Conservation (phyloP, 2,797 vertebrate species). For the Xenops minutus region DNA sequence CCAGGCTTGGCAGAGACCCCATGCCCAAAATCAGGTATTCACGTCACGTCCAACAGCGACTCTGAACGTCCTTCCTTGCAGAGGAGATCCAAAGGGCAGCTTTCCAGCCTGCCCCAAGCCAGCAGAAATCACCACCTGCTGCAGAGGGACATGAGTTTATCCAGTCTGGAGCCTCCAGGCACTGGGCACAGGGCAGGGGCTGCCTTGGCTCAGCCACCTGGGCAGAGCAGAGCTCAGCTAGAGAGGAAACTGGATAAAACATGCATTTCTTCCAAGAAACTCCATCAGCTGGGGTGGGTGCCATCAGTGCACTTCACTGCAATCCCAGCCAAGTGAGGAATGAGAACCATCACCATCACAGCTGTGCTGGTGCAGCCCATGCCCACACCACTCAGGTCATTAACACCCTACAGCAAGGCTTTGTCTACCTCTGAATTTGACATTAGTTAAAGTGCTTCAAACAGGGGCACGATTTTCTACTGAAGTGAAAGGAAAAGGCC, state of each 20-base stretch:
- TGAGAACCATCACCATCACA: not conserved
- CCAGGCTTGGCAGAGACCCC: not conserved
- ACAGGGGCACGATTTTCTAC: not conserved
- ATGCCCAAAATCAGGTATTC: fast-evolving
- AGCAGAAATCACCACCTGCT: not conserved
- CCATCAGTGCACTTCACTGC: not conserved
- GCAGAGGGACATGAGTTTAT: not conserved
- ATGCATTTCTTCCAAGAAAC: not conserved
- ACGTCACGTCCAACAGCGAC: not conserved
- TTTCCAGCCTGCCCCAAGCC: not conserved
- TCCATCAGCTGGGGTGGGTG: not conserved
- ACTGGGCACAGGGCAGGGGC: fast-evolving
- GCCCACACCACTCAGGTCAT: not conserved
- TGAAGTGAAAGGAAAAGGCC: not conserved
- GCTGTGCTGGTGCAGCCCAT: not conserved
- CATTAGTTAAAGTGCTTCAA: not conserved
- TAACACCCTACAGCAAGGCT: not conserved
- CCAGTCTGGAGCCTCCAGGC: not conserved
- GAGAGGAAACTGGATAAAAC: not conserved
- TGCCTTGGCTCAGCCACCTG: not conserved
- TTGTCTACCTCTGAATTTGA: not conserved
- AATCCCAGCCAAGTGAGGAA: not conserved
- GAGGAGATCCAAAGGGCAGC: not conserved
- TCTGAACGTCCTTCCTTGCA: not conserved
- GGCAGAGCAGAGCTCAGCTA: not conserved